Evolutionary conservation across 1,140 invertebrate genomes (phyloP).

Genomic region (Eueides isabella): DNA sequence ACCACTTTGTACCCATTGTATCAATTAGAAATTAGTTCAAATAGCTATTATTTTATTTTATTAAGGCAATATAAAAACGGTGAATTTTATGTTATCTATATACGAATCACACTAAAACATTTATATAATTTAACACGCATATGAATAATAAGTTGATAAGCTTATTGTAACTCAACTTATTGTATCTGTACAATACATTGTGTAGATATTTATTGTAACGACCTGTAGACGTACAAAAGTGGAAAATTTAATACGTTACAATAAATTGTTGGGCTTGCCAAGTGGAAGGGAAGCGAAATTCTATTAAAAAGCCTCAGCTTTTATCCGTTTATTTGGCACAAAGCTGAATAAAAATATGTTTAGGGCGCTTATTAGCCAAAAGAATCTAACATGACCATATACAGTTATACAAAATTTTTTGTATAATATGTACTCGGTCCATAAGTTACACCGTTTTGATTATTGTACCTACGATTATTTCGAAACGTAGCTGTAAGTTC

Average conservation of each 20-base stretch:
- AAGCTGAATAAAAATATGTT: neutral
- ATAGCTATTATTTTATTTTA: no score
- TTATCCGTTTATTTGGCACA: neutral
- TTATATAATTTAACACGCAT: neutral
- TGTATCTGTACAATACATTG: no score
- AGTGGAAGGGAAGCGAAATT: neutral
- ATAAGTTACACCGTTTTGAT: no score
- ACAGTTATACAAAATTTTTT: neutral
- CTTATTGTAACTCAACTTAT: no score
- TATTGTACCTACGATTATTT: no score
- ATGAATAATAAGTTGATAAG: neutral
- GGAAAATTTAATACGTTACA: neutral
- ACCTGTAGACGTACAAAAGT: neutral
- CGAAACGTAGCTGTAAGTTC: no score
- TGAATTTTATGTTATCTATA: neutral
- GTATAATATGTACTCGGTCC: neutral
- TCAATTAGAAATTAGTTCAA: no score
- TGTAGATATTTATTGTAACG: neutral
- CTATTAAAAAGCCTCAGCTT: neutral
- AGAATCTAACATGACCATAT: neutral
- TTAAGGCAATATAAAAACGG: no score
- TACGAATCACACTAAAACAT: neutral
- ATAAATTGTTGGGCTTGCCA: neutral
- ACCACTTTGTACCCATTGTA: no score
- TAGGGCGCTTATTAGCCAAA: no score